Percentiles rank a stretch among this genome's conserved stretches.
Conservation (phyloP, 1,140 invertebrate species). For the Cepaea nemoralis region DNA sequence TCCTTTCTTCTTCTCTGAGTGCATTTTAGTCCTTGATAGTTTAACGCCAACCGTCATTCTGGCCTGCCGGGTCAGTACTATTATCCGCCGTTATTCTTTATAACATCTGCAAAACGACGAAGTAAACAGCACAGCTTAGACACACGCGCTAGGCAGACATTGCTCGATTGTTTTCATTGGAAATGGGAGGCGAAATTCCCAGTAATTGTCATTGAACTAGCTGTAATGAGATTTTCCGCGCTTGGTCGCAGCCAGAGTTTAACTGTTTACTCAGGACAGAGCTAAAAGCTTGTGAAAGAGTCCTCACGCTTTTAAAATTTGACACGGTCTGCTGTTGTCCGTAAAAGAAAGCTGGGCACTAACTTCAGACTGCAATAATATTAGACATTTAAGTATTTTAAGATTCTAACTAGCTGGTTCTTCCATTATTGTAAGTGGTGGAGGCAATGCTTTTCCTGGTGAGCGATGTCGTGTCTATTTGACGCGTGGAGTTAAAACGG, state of each 20-base stretch:
- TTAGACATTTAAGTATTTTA: too few species aligned
- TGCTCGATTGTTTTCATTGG: conserved; percentile 31
- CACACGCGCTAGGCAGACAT: background rate
- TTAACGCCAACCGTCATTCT: background rate
- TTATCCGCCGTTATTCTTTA: conserved; percentile 12
- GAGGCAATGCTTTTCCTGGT: too few species aligned
- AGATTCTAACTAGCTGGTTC: too few species aligned
- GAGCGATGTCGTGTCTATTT: too few species aligned
- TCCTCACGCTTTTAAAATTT: background rate
- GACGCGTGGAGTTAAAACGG: too few species aligned
- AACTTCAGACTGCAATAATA: background rate
- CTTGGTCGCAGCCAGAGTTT: background rate
- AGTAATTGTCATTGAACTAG: conserved; percentile 38
- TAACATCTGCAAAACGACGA: conserved; percentile 37
- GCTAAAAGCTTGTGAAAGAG: conserved; percentile 19
- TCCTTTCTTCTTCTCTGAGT: background rate
- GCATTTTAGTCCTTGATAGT: background rate
- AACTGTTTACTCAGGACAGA: background rate
- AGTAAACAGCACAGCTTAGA: background rate
- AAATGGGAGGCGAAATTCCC: conserved; percentile 28
- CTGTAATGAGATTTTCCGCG: conserved; percentile 37
- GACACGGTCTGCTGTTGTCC: background rate
- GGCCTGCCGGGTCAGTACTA: background rate
- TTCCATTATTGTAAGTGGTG: too few species aligned
- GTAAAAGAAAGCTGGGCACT: background rate